These are phyloP conservation scores for Paguma larvata DNA, from an alignment of 2,797 vertebrate genomes.

Conservation along the genomic window DNA sequence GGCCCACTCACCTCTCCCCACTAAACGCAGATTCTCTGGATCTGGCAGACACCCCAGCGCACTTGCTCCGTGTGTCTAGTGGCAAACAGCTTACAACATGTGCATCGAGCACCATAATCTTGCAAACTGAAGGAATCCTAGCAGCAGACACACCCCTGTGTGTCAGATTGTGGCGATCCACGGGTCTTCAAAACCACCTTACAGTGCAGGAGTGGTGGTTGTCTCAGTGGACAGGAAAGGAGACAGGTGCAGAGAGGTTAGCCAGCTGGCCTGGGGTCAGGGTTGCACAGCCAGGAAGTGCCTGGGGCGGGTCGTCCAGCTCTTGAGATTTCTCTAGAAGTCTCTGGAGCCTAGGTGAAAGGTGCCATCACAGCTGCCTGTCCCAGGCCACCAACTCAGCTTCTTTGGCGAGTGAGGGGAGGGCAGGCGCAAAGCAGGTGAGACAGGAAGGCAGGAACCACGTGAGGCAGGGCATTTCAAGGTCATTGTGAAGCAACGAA, in stretches of 20 bases:
- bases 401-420: neutral
- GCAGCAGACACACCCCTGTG: neutral
- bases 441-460: neutral
- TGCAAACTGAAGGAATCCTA: neutral
- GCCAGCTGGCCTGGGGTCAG: neutral
- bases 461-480: neutral
- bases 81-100: neutral
- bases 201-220: neutral
- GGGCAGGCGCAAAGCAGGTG: no score
- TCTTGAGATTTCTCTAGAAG: no score
- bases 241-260: neutral
- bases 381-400: fast-evolving
- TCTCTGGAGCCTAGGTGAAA: no score
- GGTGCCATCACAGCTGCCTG: no score
- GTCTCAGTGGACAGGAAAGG: neutral
- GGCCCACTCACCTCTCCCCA: neutral
- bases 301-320: fast-evolving
- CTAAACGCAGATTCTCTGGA: neutral
- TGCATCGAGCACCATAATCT: neutral
- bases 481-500: neutral
- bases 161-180: neutral
- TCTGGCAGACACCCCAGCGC: neutral
- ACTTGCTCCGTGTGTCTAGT: neutral
- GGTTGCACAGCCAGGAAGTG: neutral
- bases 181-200: neutral